Conservation (phyloP, 2,888 invertebrate species). For the Diachrysia chrysitis region DNA sequence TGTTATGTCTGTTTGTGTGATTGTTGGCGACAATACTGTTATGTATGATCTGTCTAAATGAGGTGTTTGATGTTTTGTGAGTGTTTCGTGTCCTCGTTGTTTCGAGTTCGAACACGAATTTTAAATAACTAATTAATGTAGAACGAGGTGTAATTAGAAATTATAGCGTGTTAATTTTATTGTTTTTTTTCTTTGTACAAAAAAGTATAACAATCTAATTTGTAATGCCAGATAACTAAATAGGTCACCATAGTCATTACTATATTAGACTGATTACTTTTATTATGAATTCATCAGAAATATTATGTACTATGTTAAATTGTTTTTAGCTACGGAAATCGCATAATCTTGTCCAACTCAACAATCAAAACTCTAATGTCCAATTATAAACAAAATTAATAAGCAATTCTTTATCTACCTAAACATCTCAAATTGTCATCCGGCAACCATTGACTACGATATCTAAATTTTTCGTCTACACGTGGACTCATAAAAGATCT, state of each 20-base stretch:
- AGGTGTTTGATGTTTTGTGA: constrained; percentile 59
- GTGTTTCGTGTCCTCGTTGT: constrained; percentile 37
- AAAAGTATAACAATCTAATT: not conserved
- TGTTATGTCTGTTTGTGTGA: constrained; percentile 82
- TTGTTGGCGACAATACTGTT: constrained; percentile 78
- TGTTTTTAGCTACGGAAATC: too few species aligned
- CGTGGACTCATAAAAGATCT: not conserved
- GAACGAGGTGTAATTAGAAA: not conserved
- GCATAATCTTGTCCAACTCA: not conserved
- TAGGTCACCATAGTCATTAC: not conserved
- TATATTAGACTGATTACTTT: not conserved
- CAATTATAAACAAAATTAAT: too few species aligned
- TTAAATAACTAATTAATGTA: constrained; percentile 6
- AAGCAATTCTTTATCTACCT: too few species aligned
- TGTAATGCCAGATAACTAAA: not conserved
- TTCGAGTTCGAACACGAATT: constrained; percentile 1
- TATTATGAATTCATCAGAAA: not conserved
- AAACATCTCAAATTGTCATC: too few species aligned
- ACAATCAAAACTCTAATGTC: too few species aligned
- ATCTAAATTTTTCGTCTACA: not conserved
- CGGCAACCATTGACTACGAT: too few species aligned
- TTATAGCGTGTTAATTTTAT: not conserved
- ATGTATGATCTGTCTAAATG: constrained; percentile 65
- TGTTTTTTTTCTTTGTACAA: not conserved
- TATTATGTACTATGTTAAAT: too few species aligned